These are phyloP conservation scores for Alethe diademata DNA, from an alignment of 2,113 vertebrate species.

Conservation along the genomic window DNA sequence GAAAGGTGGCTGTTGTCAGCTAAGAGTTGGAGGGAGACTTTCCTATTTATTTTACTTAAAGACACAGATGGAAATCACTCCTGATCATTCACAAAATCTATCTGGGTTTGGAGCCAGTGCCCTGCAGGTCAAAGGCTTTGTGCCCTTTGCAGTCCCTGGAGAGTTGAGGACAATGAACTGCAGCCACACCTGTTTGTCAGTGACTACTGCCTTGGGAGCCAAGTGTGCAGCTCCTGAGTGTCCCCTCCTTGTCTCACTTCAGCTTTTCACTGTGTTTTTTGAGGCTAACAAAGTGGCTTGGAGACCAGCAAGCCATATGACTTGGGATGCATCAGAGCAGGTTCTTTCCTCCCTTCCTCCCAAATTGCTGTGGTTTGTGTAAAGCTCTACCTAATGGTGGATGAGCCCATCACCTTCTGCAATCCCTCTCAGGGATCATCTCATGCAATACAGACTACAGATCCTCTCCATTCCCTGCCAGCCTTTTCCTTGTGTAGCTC, in stretches of 20 bases:
- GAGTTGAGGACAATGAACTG: fast-evolving
- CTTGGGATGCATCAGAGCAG: background rate
- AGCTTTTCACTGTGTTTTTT: background rate
- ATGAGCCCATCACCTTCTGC: background rate
- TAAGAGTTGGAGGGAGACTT: background rate
- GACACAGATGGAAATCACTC: background rate
- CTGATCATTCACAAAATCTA: background rate
- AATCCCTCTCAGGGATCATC: background rate
- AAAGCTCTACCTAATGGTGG: background rate
- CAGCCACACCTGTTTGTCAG: background rate
- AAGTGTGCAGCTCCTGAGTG: background rate
- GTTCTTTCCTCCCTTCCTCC: background rate
- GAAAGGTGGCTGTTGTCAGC: background rate
- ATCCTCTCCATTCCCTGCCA: background rate
- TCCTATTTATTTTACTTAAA: background rate
- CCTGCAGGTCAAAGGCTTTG: background rate
- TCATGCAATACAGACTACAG: background rate
- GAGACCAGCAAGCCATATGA: background rate
- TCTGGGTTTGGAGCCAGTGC: background rate
- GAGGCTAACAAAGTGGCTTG: background rate
- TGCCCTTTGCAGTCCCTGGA: background rate
- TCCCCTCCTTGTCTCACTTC: background rate
- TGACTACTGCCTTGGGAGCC: background rate
- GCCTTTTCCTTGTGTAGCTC: background rate
- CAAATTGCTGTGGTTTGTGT: background rate